Base-by-base conservation (phyloP, 2,113 vertebrate genomes). In the Neotoma lepida region DNA sequence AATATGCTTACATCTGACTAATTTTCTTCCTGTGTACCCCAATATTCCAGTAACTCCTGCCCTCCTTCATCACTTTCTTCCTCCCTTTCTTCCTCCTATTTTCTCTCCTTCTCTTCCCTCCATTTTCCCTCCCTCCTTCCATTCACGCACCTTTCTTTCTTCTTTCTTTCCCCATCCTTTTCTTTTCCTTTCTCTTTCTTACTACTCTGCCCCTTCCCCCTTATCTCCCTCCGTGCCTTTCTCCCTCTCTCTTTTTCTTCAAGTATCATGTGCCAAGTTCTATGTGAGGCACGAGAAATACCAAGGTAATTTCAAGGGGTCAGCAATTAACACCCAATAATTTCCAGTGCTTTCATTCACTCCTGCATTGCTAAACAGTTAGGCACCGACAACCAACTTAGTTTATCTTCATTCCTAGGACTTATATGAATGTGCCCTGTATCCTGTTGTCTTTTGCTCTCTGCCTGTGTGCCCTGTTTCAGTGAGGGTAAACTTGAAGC, bases 371-470 rank as follows among this genome's bases (percentile, higher is more conserved):
- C 41, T 56, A 15, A 92, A 30, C 46, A 64, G 20, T 84, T 89
- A 41, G 17, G 26, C 54, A 41, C 5, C 28, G 18, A 82, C 54
- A 66, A 13, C 22, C 54, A 89, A 17, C 71, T 74, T 78, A 64
- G 87, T 61, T 96, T 93, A 78, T 39, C 39, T 77, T 71, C 6
- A 70, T 39, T 66, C 39, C 73, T 93, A 15, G 73, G 85, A 68
- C 76, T 41, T 73, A 85, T 73, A 89, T 70, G n/a, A 91, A 77
- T n/a, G 41, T 93, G 85, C 78, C 91, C 89, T 89, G 26, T 84
- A 89, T 89, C 51, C 33, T 86, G 58, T n/a, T 35, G 78, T 86
- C 91, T 94, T 84, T 73, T 94, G 84, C 93, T 78, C 84, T 81
- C 77, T 94, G 66, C 61, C 46, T 82, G 0, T 15, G 13, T 94